phyloP scores from a whole-genome alignment of 1,140 invertebrate species.

The Propsilocerus akamusi region DNA sequence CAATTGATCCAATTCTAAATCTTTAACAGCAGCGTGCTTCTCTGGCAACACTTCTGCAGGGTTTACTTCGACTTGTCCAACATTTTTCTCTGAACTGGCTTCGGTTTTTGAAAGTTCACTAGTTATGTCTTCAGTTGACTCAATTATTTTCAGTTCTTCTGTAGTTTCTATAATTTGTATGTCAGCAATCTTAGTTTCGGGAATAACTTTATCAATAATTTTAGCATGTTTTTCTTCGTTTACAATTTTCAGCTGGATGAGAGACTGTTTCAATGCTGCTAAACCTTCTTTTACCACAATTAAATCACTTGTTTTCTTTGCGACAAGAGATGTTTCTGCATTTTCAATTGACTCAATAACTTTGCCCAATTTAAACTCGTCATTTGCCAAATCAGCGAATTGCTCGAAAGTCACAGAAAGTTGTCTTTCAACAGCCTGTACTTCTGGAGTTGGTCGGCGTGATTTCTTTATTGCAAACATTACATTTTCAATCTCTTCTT shows the following conservation, averaged over 20 bases:
- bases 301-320: not conserved
- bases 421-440: no score
- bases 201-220: not conserved
- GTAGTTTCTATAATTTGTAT: not conserved
- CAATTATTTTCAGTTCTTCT: not conserved
- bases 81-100: not conserved
- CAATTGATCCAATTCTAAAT: slow-evolving; percentile 8
- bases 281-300: not conserved
- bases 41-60: slow-evolving; percentile 2
- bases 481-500: slow-evolving; percentile 9
- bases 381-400: no score
- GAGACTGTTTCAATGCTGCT: not conserved
- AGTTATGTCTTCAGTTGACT: not conserved
- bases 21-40: not conserved
- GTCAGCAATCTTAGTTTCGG: not conserved
- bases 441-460: slow-evolving; percentile 10
- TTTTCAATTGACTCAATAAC: not conserved
- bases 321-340: not conserved
- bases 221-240: not conserved
- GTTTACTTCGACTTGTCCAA: not conserved
- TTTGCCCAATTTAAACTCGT: not conserved
- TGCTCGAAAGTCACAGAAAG: no score
- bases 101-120: not conserved
- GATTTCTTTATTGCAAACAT: slow-evolving; percentile 10
- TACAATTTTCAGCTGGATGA: not conserved